Conservation (phyloP, 2,797 vertebrate genomes). For the Podarcis siculus region DNA sequence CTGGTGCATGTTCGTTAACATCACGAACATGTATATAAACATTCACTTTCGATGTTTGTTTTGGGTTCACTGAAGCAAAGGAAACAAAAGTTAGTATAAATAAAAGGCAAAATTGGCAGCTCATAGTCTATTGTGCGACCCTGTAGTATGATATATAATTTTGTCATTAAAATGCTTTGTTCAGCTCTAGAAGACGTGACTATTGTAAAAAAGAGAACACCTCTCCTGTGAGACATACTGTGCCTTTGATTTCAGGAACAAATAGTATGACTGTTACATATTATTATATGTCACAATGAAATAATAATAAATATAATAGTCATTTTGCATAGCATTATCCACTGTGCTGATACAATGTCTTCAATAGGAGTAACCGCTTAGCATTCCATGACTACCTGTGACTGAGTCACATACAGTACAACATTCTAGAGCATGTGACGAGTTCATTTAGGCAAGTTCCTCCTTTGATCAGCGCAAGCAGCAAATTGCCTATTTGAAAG, state of each 20-base stretch:
- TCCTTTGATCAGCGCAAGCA: neutral
- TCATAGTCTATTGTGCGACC: neutral
- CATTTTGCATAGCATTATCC: neutral
- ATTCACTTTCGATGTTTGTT: slow-evolving; percentile 83
- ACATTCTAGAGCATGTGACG: too few relatives aligned
- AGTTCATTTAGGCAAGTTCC: neutral
- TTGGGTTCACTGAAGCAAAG: slow-evolving; percentile 79
- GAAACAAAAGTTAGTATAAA: slow-evolving; percentile 13
- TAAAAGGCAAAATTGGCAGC: slow-evolving; percentile 1
- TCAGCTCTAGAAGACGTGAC: neutral
- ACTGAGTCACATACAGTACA: neutral
- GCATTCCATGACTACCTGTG: neutral
- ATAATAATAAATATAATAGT: neutral
- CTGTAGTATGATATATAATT: neutral
- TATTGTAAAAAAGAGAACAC: neutral
- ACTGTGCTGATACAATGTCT: neutral
- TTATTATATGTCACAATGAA: neutral
- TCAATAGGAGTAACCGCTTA: neutral
- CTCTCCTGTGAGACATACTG: neutral
- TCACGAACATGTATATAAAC: slow-evolving; percentile 90
- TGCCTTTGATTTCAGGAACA: neutral
- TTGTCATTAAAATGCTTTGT: neutral
- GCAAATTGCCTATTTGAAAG: neutral
- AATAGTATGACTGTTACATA: neutral
- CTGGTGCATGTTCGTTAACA: slow-evolving; percentile 92